These are phyloP conservation scores for Gobio gobio DNA, from an alignment of 2,113 vertebrate genomes.

Conservation along the genomic window DNA sequence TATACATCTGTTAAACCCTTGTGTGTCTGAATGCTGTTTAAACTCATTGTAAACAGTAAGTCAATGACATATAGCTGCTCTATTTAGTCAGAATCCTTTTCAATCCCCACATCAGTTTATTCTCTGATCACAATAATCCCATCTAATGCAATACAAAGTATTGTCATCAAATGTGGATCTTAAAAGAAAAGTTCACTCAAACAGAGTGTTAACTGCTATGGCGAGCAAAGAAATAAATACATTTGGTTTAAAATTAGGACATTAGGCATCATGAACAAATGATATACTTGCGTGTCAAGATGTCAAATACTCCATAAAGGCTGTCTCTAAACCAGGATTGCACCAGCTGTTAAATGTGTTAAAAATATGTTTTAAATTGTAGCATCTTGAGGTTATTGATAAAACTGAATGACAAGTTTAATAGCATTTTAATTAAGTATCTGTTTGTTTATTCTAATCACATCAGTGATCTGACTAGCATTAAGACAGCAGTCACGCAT, in stretches of 20 bases:
- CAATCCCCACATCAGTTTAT: slow-evolving; percentile 47
- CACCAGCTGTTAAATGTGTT: not conserved
- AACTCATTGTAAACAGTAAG: slow-evolving; percentile 43
- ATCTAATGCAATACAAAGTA: slow-evolving; percentile 37
- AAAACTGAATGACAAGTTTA: not conserved
- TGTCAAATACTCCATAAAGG: not conserved
- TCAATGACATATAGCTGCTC: slow-evolving; percentile 25
- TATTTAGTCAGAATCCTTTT: slow-evolving; percentile 44
- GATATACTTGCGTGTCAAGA: not conserved
- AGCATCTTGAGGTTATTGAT: not conserved
- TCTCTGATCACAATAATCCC: slow-evolving; percentile 49
- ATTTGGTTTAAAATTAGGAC: not conserved
- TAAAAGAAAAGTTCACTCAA: not conserved
- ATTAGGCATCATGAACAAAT: not conserved
- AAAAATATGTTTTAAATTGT: not conserved
- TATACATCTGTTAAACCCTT: slow-evolving; percentile 64
- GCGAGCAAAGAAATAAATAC: not conserved
- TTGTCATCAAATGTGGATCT: slow-evolving; percentile 18
- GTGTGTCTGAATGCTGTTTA: slow-evolving; percentile 55
- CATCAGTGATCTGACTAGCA: not conserved
- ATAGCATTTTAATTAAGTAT: not conserved
- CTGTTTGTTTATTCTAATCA: slow-evolving; percentile 2
- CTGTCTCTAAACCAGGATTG: not conserved
- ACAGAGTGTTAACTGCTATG: not conserved
- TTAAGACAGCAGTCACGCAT: not conserved